These are phyloP conservation scores for Crotalus tigris DNA, from an alignment of 2,113 vertebrate genomes.

Conservation along the genomic window DNA sequence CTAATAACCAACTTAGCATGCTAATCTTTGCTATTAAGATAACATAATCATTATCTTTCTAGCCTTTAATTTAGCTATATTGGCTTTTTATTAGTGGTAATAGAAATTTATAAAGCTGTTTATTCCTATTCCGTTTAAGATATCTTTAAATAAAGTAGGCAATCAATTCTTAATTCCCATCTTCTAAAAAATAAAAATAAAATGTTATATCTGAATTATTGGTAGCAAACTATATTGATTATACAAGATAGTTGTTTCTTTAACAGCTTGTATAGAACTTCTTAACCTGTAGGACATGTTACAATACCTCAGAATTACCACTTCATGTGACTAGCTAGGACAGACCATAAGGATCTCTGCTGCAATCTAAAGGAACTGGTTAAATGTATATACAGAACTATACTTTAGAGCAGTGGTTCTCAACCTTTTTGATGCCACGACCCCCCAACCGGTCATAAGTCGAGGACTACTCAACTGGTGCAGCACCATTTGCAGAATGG, in stretches of 20 bases:
- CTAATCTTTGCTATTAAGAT: slow-evolving; percentile 58
- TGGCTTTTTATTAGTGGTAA: slow-evolving; percentile 40
- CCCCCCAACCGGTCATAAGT: too few species aligned
- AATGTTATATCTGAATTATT: neutral
- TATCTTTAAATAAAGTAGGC: neutral
- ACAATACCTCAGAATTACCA: neutral
- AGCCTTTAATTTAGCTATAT: slow-evolving; percentile 44
- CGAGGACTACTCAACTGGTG: too few species aligned
- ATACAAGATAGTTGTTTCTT: neutral
- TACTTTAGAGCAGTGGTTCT: neutral
- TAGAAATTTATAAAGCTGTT: neutral
- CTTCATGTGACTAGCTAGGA: neutral
- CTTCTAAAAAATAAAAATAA: neutral
- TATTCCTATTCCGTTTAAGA: neutral
- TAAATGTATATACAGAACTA: neutral
- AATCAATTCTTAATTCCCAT: neutral
- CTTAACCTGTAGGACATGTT: neutral
- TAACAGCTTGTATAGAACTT: neutral
- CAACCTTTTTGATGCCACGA: too few species aligned
- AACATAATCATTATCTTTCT: slow-evolving; percentile 52
- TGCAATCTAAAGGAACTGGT: neutral
- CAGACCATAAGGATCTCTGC: neutral
- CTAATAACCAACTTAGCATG: slow-evolving; percentile 54
- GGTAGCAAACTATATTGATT: neutral
- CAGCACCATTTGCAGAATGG: too few species aligned